Evolutionary conservation across 2,888 invertebrate species (phyloP), one percentile per base, ranked within the genome.

Genomic region (Magallana nippona): DNA sequence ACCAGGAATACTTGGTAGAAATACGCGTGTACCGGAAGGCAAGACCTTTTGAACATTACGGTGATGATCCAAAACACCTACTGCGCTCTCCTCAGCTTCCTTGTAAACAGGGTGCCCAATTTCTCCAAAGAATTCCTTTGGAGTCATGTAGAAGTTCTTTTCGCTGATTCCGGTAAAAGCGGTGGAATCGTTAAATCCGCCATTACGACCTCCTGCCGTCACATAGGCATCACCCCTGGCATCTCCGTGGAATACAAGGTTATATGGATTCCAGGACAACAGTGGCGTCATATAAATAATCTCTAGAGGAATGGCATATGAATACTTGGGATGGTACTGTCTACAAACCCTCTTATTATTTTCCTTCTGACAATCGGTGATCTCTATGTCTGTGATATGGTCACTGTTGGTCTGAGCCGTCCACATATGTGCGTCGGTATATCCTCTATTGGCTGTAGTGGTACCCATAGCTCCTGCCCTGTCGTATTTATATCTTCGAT

Each of bases 281-380:
- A 93, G 87, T 0, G 93, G 93, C 0, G 91, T 93, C 82, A 90
- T 63, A 89, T 89, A 93, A 79, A 92, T 86, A 55, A 93, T 86
- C 83, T 93, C 93, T 55, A 93, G 85, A 0, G 92, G 93, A 10
- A 93, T 89, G 55, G 93, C 92, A 79, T 90, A 92, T 5, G 91
- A 88, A 79, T 87, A 89, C 58, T 89, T 63, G 56, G 90, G 84
- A 11, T 82, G 77, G 8, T 79, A 32, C 2, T 60, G 81, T 2
- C 81, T 83, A 78, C 88, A 89, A 3, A 86, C 85, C 27, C 81
- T 81, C 44, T 86, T 83, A 13, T 55, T 56, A 27, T 63, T 78
- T 8, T 32, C 15, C 13, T 55, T 81, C 10, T 83, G 19, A 79
- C 87, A 87, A 22, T 56, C 83, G 5, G 63, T 83, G n/a, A 87